Percentiles rank a stretch among this genome's conserved stretches.
Evolutionary conservation across 2,888 invertebrate species (phyloP).

Genomic region (Diarsia mendica): DNA sequence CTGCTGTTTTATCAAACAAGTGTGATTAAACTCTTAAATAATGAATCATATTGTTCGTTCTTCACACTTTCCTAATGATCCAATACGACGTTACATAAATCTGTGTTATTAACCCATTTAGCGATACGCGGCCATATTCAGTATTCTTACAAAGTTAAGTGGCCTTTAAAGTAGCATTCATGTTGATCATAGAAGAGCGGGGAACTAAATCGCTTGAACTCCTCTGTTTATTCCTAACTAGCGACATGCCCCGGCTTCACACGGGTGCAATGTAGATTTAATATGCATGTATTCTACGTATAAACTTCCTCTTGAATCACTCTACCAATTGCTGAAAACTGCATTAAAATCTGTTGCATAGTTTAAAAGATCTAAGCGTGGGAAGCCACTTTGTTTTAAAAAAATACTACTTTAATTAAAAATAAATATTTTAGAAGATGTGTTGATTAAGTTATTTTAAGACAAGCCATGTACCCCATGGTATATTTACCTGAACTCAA

Average conservation of each 20-base stretch:
- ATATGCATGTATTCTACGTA: no score
- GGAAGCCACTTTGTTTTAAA: no score
- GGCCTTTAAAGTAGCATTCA: neutral
- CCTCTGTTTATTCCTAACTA: neutral
- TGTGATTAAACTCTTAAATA: conserved; percentile 11
- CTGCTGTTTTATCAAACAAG: neutral
- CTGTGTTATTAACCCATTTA: conserved; percentile 50
- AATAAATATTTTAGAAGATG: neutral
- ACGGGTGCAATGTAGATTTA: no score
- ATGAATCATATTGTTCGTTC: neutral
- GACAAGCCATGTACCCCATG: neutral
- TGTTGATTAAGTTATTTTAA: neutral
- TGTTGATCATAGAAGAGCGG: neutral
- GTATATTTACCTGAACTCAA: neutral
- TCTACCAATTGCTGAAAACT: no score
- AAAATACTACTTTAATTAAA: no score
- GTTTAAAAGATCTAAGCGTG: no score
- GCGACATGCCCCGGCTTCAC: no score
- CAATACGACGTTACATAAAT: conserved; percentile 47
- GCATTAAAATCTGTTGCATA: no score
- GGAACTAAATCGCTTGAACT: neutral
- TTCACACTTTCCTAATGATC: conserved; percentile 37
- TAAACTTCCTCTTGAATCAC: no score
- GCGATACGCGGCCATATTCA: conserved; percentile 19
- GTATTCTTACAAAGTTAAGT: conserved; percentile 40